These are phyloP conservation scores for Leptocoma aspasia DNA, from an alignment of 2,113 vertebrate genomes.

Conservation along the genomic window DNA sequence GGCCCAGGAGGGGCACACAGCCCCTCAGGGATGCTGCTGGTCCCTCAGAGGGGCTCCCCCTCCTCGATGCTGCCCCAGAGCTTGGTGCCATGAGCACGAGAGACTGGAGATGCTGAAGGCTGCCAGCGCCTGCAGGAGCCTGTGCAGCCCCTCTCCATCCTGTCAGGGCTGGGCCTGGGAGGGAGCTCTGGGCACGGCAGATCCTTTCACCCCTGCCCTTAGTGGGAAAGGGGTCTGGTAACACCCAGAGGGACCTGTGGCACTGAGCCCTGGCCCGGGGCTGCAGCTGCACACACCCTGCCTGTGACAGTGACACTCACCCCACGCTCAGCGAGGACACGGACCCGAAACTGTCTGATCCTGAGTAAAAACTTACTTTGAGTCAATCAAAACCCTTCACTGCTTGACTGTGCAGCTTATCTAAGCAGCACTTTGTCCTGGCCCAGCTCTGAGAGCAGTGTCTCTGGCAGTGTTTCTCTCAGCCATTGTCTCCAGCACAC, in stretches of 20 bases:
- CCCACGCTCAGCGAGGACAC: fast-evolving
- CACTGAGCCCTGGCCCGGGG: background rate
- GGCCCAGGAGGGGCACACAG: background rate
- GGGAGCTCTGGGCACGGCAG: background rate
- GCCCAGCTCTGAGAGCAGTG: background rate
- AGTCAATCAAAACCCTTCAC: background rate
- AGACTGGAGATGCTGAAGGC: fast-evolving
- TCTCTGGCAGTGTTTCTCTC: background rate
- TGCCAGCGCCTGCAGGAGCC: background rate
- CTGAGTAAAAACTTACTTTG: background rate
- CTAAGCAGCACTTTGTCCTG: background rate
- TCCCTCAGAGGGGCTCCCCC: background rate
- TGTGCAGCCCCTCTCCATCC: background rate
- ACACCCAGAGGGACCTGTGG: background rate
- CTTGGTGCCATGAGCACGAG: background rate
- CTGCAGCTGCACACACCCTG: background rate
- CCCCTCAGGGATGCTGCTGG: background rate
- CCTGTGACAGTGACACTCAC: fast-evolving
- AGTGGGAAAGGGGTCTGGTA: fast-evolving
- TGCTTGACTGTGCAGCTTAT: background rate
- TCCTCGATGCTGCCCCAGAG: fast-evolving
- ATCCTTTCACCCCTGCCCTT: background rate
- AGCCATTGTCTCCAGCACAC: constrained; percentile 10
- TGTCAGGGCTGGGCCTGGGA: background rate
- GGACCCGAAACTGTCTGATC: background rate